Conservation (phyloP, 2,113 vertebrate species). For the Ia io region DNA sequence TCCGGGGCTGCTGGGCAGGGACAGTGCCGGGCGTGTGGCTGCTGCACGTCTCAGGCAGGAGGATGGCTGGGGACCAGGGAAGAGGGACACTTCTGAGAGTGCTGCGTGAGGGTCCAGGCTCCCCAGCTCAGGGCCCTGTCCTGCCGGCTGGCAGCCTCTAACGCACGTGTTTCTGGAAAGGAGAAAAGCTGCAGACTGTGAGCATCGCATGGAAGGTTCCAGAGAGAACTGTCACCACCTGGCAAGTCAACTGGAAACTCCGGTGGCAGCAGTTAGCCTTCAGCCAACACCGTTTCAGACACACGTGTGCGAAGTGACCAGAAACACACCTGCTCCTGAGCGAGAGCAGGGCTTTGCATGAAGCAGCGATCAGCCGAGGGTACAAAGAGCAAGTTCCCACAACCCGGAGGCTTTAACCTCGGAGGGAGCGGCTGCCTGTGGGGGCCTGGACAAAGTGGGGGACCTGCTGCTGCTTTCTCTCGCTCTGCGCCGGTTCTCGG, state of each 20-base stretch:
- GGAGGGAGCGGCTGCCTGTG: neutral
- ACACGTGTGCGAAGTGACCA: constrained; percentile 13
- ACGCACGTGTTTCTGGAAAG: neutral
- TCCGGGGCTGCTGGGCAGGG: neutral
- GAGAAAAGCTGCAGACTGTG: neutral
- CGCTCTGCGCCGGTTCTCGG: too few species aligned
- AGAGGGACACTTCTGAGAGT: neutral
- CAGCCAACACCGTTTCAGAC: neutral
- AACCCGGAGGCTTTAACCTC: neutral
- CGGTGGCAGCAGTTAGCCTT: neutral
- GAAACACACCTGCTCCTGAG: neutral
- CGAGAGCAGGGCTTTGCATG: neutral
- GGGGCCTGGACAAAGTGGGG: neutral
- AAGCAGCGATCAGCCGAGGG: neutral
- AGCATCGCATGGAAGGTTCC: neutral
- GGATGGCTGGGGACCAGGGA: neutral
- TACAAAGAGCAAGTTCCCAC: neutral
- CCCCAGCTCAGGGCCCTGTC: neutral
- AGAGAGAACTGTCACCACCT: neutral
- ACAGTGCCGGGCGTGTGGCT: neutral
- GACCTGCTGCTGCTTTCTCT: too few species aligned
- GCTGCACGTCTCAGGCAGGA: neutral
- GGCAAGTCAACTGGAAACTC: neutral
- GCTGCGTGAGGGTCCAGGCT: neutral
- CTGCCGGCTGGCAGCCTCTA: neutral